These are phyloP conservation scores for Sphyrna mokarran DNA, from an alignment of 2,113 vertebrate species.

Conservation along the genomic window DNA sequence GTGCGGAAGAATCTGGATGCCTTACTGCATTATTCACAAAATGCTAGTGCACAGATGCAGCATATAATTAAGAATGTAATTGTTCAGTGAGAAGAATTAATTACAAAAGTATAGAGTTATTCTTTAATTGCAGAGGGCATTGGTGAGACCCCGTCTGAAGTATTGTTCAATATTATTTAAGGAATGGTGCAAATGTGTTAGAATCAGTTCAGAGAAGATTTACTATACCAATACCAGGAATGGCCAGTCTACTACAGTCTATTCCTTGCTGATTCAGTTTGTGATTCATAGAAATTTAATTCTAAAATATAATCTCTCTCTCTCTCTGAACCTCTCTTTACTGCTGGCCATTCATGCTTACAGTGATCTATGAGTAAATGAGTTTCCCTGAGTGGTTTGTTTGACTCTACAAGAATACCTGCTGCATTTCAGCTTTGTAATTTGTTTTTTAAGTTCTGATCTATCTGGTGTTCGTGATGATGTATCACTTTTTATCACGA, in stretches of 20 bases:
- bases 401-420: background rate
- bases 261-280: background rate
- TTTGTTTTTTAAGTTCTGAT: background rate
- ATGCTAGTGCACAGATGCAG: too few relatives aligned
- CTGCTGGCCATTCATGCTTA: background rate
- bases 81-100: too few relatives aligned
- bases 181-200: too few relatives aligned
- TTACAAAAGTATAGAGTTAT: too few relatives aligned
- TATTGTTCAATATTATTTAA: too few relatives aligned
- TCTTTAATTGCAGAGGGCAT: too few relatives aligned
- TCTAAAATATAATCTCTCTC: background rate
- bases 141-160: too few relatives aligned
- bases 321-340: background rate
- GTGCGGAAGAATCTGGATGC: too few relatives aligned
- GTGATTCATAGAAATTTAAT: background rate
- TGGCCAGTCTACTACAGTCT: background rate
- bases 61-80: too few relatives aligned
- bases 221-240: too few relatives aligned
- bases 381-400: background rate
- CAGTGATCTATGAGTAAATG: background rate
- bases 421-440: background rate
- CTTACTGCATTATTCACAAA: too few relatives aligned
- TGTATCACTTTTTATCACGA: background rate
- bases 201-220: too few relatives aligned
- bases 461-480: background rate